Evolutionary conservation across 2,113 vertebrate species (phyloP).

Genomic region (Mormoops blainvillei): DNA sequence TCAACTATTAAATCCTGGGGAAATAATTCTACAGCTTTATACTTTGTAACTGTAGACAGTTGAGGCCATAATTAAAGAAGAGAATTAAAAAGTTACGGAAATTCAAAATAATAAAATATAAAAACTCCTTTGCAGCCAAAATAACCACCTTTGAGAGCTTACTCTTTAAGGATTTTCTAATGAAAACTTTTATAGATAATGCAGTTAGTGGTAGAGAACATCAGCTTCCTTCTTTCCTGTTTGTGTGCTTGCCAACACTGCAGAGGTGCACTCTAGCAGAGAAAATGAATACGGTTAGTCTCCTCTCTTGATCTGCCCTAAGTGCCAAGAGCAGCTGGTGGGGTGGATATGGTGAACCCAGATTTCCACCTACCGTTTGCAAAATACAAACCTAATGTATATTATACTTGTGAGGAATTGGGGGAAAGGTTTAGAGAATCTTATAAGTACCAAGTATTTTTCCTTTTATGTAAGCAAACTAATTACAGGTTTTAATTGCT

Average conservation of each 20-base stretch:
- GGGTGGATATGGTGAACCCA: background rate
- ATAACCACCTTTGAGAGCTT: background rate
- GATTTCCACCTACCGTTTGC: background rate
- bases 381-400: background rate
- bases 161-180: background rate
- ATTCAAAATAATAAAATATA: conserved; percentile 4
- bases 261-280: background rate
- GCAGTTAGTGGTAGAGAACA: background rate
- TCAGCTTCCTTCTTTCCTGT: background rate
- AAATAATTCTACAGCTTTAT: background rate
- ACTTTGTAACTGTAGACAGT: background rate
- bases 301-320: background rate
- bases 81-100: background rate
- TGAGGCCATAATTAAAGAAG: background rate
- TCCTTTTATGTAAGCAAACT: background rate
- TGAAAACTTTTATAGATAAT: background rate
- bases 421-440: background rate
- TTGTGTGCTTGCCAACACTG: background rate
- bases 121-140: background rate
- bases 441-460: background rate
- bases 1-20: background rate
- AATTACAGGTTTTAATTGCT: background rate
- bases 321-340: background rate
- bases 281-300: background rate
- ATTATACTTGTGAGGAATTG: background rate